Percentiles rank a stretch among this genome's conserved stretches.
These are phyloP conservation scores for Misgurnus anguillicaudatus DNA, from an alignment of 2,113 vertebrate species.

Conservation along the genomic window DNA sequence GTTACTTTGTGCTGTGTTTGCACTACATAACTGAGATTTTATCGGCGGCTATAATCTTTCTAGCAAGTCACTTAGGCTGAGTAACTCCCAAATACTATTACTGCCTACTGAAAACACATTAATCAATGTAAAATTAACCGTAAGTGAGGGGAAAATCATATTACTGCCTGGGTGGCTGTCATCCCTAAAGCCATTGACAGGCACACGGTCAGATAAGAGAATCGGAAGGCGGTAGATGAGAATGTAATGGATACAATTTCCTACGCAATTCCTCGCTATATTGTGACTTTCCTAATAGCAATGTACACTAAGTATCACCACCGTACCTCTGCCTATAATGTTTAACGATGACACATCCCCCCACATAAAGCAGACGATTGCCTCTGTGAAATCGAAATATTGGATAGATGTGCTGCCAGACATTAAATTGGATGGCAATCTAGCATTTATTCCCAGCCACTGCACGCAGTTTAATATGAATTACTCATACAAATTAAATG, in stretches of 20 bases:
- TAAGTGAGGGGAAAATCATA: slow-evolving; percentile 16
- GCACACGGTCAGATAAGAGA: slow-evolving; percentile 26
- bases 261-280: slow-evolving; percentile 1
- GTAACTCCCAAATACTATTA: slow-evolving; percentile 25
- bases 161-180: slow-evolving; percentile 26
- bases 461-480: slow-evolving; percentile 30
- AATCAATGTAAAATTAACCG: slow-evolving; percentile 33
- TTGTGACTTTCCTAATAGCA: slow-evolving; percentile 20
- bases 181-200: slow-evolving; percentile 2
- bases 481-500: slow-evolving; percentile 42
- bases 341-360: neutral
- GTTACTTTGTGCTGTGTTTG: neutral
- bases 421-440: slow-evolving; percentile 32
- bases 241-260: slow-evolving; percentile 14
- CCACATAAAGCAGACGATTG: slow-evolving; percentile 15
- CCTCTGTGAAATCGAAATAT: slow-evolving; percentile 8
- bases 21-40: slow-evolving; percentile 9
- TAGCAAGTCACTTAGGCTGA: neutral
- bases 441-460: slow-evolving; percentile 18
- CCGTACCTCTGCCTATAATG: slow-evolving; percentile 2
- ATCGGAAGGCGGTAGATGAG: neutral
- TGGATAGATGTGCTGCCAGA: slow-evolving; percentile 37
- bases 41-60: slow-evolving; percentile 10
- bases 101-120: slow-evolving; percentile 33
- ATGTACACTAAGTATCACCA: slow-evolving; percentile 1